Percentiles rank a stretch among this genome's conserved stretches.
Evolutionary conservation across 2,797 vertebrate species (phyloP).

Genomic region (Rhinoraja longicauda): DNA sequence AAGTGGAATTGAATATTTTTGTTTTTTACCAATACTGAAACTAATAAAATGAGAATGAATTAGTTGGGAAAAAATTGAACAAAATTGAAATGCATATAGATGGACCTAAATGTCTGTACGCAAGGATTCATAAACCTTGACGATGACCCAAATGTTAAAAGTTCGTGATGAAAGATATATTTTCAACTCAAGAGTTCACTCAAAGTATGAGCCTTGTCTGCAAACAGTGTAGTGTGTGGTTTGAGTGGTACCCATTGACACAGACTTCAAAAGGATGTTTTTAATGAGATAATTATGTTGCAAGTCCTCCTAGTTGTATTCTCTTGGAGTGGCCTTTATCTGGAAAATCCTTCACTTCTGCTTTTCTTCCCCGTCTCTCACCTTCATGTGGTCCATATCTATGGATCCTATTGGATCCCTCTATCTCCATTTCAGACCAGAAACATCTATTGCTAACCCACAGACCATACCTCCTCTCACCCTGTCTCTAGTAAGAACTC

Average conservation of each 20-base stretch:
- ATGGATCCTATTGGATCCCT: no score
- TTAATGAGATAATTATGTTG: background rate
- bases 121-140: background rate
- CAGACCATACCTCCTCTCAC: no score
- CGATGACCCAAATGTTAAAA: background rate
- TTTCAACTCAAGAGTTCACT: background rate
- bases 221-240: background rate
- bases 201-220: background rate
- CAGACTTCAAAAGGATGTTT: background rate
- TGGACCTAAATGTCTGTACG: background rate
- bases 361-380: no score
- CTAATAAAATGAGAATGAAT: background rate
- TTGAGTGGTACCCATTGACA: no score
- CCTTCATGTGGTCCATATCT: no score
- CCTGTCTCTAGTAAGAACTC: no score
- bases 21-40: background rate
- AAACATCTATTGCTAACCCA: no score
- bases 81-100: background rate
- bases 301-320: background rate
- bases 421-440: no score
- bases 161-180: background rate
- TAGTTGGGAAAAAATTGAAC: background rate
- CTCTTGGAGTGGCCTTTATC: background rate
- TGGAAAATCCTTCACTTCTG: background rate
- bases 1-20: background rate